Base-by-base conservation (phyloP, 2,113 vertebrate species). In the Bubo scandiacus region DNA sequence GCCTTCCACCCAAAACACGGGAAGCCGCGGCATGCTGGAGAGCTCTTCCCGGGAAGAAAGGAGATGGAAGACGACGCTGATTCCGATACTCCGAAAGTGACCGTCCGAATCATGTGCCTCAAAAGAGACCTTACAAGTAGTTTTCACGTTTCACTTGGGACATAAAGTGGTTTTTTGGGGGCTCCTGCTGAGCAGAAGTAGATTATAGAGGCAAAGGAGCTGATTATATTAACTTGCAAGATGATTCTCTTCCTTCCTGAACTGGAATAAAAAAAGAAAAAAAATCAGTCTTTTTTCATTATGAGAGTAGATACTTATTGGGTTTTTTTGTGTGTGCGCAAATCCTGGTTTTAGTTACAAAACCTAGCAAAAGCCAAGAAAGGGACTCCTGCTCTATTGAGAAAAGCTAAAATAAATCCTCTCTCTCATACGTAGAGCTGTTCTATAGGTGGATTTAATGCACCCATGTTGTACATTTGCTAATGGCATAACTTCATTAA, bases 401-500 rank as follows among this genome's bases (percentile, higher is more conserved):
- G 88, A 96, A 95, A 96, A 92, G 79, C 82, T 94, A 71, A 96
- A 96, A 95, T 88, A 92, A 97, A 83, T 88, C 71, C 85, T 96
- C 86, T 94, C 75, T 96, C 89, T 97, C 94, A 43, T 94, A 95
- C 14, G 0, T 93, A 90, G 94, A 95, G 94, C 93, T 95, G 93
- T 97, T 96, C 92, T 91, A 88, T 95, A 96, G 95, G 94, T 97
- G 91, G 92, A 94, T 95, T 96, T 93, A 95, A 97, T 97, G 94
- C 97, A 96, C 97, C 96, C 90, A 95, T 96, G 96, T 97, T 97
- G 97, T 97, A 97, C 95, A 97, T 97, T 97, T 97, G 96, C 96
- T 97, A 97, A 97, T 96, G 92, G 93, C 96, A 90, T 97, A 97
- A 97, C 87, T 96, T 97, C 95, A 96, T 97, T 98, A 97, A 98